Base-by-base conservation (phyloP, 2,888 invertebrate genomes). In the Tortricodes alternella region DNA sequence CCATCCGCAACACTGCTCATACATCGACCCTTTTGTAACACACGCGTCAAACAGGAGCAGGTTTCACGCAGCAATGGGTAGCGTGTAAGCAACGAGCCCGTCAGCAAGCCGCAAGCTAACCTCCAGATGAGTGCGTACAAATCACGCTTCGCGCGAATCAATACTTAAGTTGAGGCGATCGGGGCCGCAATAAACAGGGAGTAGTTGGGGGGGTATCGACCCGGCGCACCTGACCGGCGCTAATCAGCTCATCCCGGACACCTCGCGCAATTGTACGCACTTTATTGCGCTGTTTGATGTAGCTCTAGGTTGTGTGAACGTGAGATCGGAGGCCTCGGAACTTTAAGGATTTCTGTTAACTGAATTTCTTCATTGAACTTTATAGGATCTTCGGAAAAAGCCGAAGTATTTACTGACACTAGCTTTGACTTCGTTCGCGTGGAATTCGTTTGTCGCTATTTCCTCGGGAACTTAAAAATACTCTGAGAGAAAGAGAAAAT, bases 111-210 rank as follows among this genome's bases (percentile, higher is more conserved):
- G 78, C 82, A 79, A 80, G 79, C 83, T 80, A 82, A 85, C 83
- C 84, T 83, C 82, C 82, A 86, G 89, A 89, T 88, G 88, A 90
- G 85, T 88, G 89, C 88, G 89, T 89, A 90, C 89, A 90, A 90
- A 90, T 90, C 90, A 90, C 89, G 89, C 89, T 90, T 89, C 86
- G 89, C 88, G 89, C 89, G 90, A 90, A 90, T 90, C 90, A 90
- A 90, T 90, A 90, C 90, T 89, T 89, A 89, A 90, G 89, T 89
- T 89, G 76, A 87, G 89, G 87, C 89, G 87, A 88, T 88, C 86
- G 84, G 78, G 89, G 86, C 88, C 89, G 87, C 27, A 85, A 87
- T 86, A 85, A 84, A 85, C 85, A 80, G 81, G 81, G 81, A 76
- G 77, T 80, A 80, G 81, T 80, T 81, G 71, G 83, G 84, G 78